These are phyloP conservation scores for Vidua chalybeata DNA, from an alignment of 2,113 vertebrate species.

Conservation along the genomic window DNA sequence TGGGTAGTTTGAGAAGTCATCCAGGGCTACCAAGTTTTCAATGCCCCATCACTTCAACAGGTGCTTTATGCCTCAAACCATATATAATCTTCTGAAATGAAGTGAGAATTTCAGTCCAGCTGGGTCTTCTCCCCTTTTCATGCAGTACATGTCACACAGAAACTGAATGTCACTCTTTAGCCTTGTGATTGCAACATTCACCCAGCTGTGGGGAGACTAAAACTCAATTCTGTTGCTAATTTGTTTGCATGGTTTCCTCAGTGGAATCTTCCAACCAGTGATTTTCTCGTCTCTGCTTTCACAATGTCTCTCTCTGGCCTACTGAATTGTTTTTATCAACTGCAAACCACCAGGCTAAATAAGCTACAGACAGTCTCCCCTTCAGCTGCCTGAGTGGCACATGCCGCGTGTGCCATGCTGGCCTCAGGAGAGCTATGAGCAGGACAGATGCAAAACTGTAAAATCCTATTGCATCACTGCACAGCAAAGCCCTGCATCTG, in stretches of 20 bases:
- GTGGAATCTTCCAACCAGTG: background rate
- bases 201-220: background rate
- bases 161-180: background rate
- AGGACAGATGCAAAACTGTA: background rate
- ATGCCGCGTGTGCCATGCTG: rapidly evolving
- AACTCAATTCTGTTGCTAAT: background rate
- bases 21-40: background rate
- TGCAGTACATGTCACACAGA: background rate
- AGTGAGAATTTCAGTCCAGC: background rate
- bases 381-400: background rate
- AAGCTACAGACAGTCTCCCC: background rate
- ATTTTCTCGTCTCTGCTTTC: background rate
- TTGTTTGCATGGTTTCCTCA: background rate
- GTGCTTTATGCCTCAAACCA: background rate
- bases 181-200: background rate
- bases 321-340: background rate
- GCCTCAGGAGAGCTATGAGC: background rate
- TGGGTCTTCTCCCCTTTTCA: background rate
- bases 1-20: background rate
- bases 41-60: background rate
- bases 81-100: background rate
- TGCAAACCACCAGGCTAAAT: background rate
- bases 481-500: background rate
- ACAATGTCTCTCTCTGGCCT: background rate
- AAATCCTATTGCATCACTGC: background rate